Percentiles rank a stretch among this genome's conserved stretches.
Conservation (phyloP, 2,113 vertebrate species). For the Orycteropus afer region DNA sequence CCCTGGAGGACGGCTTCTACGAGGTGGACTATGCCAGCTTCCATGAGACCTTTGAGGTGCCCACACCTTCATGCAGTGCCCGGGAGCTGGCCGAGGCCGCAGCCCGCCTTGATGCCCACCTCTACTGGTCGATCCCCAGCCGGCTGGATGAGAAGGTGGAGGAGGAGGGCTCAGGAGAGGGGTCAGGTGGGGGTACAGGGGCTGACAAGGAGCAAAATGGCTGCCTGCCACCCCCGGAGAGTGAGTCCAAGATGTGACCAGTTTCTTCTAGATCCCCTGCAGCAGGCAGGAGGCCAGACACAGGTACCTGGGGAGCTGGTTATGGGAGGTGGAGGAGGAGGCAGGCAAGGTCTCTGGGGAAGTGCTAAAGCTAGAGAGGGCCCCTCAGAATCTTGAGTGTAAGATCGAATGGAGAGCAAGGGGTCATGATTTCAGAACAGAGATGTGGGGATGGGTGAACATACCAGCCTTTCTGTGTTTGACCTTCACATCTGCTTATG, state of each 20-base stretch:
- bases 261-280: constrained; percentile 15
- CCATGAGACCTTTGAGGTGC: constrained; percentile 95
- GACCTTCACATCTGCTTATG: constrained; percentile 48
- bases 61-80: constrained; percentile 93
- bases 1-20: constrained; percentile 94
- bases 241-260: constrained; percentile 90
- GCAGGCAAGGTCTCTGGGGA: background rate
- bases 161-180: constrained; percentile 88
- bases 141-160: constrained; percentile 91
- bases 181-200: constrained; percentile 59
- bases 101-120: constrained; percentile 93
- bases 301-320: background rate
- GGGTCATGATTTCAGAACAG: background rate
- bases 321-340: background rate
- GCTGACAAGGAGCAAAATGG: constrained; percentile 89
- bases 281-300: constrained; percentile 46
- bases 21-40: constrained; percentile 96
- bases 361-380: background rate
- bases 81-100: constrained; percentile 91
- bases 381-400: constrained; percentile 1
- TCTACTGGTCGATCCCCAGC: constrained; percentile 98
- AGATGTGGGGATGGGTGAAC: background rate
- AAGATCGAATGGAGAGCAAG: background rate
- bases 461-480: constrained; percentile 9
- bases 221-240: constrained; percentile 85